Evolutionary conservation across 2,888 invertebrate genomes (phyloP).

Genomic region (Gonocerus acuteangulatus): DNA sequence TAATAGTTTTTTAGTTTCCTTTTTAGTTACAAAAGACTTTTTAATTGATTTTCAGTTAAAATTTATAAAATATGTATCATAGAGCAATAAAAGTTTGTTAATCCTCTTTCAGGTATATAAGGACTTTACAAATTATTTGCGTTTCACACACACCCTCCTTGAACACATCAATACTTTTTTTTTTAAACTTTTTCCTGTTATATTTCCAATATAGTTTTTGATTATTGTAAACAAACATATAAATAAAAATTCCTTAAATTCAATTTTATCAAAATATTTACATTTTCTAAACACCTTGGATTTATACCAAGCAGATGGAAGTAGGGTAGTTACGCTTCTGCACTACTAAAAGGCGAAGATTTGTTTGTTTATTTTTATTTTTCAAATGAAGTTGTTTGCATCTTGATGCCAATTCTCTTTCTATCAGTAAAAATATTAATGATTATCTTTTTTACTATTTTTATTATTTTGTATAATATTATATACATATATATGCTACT

Average conservation of each 20-base stretch:
- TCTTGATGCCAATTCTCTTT: background rate
- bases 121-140: no score
- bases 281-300: background rate
- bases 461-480: background rate
- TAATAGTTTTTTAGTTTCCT: no score
- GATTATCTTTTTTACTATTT: background rate
- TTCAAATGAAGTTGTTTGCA: background rate
- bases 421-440: background rate
- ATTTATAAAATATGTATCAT: no score
- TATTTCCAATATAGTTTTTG: background rate
- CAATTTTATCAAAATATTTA: background rate
- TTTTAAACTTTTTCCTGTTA: background rate
- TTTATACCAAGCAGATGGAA: background rate
- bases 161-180: background rate
- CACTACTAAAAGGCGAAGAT: background rate
- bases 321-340: background rate
- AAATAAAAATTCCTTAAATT: background rate
- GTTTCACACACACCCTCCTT: background rate
- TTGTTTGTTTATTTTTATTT: no score
- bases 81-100: no score
- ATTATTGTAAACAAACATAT: constrained; percentile 1
- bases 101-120: no score
- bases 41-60: no score
- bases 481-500: background rate
- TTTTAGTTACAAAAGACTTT: no score